These are phyloP conservation scores for Hedya salicella DNA, from an alignment of 2,888 invertebrate genomes.

Conservation along the genomic window DNA sequence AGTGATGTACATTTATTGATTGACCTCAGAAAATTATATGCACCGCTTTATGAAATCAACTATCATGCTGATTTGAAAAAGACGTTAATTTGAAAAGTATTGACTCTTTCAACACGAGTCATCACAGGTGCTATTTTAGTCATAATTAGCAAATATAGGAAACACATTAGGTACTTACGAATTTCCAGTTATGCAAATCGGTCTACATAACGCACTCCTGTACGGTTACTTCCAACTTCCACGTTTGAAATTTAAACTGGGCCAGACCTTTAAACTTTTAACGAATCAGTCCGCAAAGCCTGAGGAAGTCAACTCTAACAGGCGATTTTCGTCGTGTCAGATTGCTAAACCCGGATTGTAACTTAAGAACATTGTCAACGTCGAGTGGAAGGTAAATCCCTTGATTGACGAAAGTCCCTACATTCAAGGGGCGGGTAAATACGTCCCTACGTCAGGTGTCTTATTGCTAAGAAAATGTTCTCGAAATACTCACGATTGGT, in stretches of 20 bases:
- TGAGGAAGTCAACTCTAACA: slow-evolving; percentile 52
- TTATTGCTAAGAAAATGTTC: slow-evolving; percentile 64
- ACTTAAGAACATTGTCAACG: slow-evolving; percentile 77
- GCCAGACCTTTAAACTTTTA: slow-evolving; percentile 37
- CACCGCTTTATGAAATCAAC: too few relatives aligned
- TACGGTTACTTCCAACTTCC: slow-evolving; percentile 12
- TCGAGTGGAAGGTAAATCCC: slow-evolving; percentile 79
- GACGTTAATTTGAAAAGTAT: too few relatives aligned
- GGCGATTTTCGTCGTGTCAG: slow-evolving; percentile 69
- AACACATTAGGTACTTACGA: not conserved
- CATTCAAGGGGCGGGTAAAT: slow-evolving; percentile 67
- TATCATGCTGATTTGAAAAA: too few relatives aligned
- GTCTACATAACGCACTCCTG: not conserved
- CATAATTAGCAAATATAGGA: too few relatives aligned
- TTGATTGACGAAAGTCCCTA: slow-evolving; percentile 77
- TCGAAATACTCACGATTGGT: slow-evolving; percentile 45
- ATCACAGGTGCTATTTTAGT: too few relatives aligned
- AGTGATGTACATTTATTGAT: too few relatives aligned
- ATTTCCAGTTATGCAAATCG: not conserved
- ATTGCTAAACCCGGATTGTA: slow-evolving; percentile 77
- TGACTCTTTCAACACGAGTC: too few relatives aligned
- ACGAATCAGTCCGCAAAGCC: slow-evolving; percentile 39
- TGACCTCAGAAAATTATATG: too few relatives aligned
- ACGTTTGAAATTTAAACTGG: slow-evolving; percentile 30
- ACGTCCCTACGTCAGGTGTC: slow-evolving; percentile 60